phyloP scores from a whole-genome alignment of 2,797 vertebrate species.

The Botia almorhae region DNA sequence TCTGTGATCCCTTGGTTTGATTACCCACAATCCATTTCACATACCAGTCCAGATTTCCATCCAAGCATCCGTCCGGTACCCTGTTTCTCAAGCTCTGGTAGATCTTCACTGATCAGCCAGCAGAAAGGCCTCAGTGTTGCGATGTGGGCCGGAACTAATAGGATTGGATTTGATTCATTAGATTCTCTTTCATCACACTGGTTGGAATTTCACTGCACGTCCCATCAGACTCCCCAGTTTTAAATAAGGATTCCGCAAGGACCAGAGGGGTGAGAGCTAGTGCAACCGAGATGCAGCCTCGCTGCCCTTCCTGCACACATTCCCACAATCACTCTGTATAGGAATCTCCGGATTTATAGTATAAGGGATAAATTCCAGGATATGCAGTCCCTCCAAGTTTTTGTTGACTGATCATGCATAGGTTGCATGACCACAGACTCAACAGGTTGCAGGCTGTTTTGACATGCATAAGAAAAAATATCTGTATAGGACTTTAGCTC shows the following conservation, averaged over 20 bases:
- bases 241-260: slow-evolving; percentile 38
- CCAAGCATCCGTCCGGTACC: slow-evolving; percentile 52
- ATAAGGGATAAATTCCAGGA: slow-evolving; percentile 34
- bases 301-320: slow-evolving; percentile 24
- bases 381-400: slow-evolving; percentile 1
- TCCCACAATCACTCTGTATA: slow-evolving; percentile 34
- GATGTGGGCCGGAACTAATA: slow-evolving; percentile 88
- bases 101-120: slow-evolving; percentile 72
- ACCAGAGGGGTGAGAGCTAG: slow-evolving; percentile 46
- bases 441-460: background rate
- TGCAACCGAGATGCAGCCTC: slow-evolving; percentile 43
- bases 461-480: background rate
- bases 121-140: slow-evolving; percentile 76
- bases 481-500: background rate
- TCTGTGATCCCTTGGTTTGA: slow-evolving; percentile 24
- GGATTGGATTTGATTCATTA: slow-evolving; percentile 92
- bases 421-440: background rate
- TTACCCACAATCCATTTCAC: slow-evolving; percentile 27
- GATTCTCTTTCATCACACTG: slow-evolving; percentile 85
- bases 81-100: slow-evolving; percentile 72
- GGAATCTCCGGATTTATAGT: slow-evolving; percentile 29
- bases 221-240: slow-evolving; percentile 75
- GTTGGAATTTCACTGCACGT: slow-evolving; percentile 88
- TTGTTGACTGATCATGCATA: background rate
- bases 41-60: slow-evolving; percentile 24